Evolutionary conservation across 2,113 vertebrate genomes (phyloP), one percentile per base, ranked within the genome.

Genomic region (Meriones unguiculatus): DNA sequence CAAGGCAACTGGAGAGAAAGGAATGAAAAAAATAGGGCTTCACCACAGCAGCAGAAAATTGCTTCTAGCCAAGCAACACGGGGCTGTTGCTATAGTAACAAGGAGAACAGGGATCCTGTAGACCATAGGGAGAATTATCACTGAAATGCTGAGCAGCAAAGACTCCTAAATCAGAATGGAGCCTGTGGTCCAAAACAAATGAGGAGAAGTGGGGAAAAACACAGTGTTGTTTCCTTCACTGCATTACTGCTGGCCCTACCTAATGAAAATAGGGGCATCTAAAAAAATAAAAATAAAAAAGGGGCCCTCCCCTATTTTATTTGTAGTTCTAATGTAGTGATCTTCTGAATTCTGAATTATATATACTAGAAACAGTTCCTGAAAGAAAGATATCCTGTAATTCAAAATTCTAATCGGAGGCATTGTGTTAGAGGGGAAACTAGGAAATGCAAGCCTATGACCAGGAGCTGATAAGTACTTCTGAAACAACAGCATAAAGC

Each of bases 41-140:
- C 97, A 97, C 97, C 97, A 97, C 96, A 97, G 98, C 97, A 98
- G 98, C 97, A 98, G 97, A 97, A 96, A 97, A 98, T 97, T 97
- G 96, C 97, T 93, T 96, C 98, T 97, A 97, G 97, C 98, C 97
- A 98, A 97, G 98, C 98, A 99, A 99, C 98, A 98, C 98, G 41
- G 97, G 98, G 97, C 98, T 98, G 98, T 97, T 94, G 91, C 98
- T 98, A 97, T 98, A 94, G 98, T 98, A 98, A 99, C 98, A 98
- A 96, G 18, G 96, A 97, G 95, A 98, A 87, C 97, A 95, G 96
- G 96, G 98, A 98, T 97, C 97, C 87, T 95, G n/a, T 96, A 97
- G 96, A 50, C 97, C 97, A 91, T 38, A 92, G 25, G 94, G 98
- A 98, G 95, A 98, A 97, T 91, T 94, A 11, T 95, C 97, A 97